phyloP scores from a whole-genome alignment of 2,113 vertebrate species.

The Sphyrna mokarran region DNA sequence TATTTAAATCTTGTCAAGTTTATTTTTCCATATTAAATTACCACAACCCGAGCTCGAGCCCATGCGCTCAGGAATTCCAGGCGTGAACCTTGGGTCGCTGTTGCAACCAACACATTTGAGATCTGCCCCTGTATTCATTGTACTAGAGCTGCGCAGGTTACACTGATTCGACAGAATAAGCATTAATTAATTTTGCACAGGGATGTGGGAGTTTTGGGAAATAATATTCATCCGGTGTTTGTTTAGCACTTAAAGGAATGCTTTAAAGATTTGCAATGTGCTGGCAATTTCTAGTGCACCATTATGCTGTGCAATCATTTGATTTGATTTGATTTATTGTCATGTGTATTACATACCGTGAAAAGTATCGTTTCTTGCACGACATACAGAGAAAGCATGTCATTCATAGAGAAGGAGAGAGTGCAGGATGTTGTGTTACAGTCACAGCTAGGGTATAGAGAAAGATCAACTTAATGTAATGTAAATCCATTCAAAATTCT shows the following conservation, averaged over 20 bases:
- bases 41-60: too few species aligned
- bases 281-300: not conserved
- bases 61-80: not conserved
- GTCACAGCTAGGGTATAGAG: too few species aligned
- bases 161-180: not conserved
- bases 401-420: too few species aligned
- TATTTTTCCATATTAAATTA: constrained; percentile 34
- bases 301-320: too few species aligned
- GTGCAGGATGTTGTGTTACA: too few species aligned
- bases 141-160: not conserved
- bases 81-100: not conserved
- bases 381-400: too few species aligned
- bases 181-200: not conserved
- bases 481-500: too few species aligned
- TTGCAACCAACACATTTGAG: not conserved
- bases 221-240: not conserved
- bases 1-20: constrained; percentile 5
- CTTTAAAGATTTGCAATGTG: not conserved
- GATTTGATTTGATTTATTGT: too few species aligned
- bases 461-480: too few species aligned
- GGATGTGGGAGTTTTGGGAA: not conserved
- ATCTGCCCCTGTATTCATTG: not conserved
- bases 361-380: too few species aligned
- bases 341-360: too few species aligned
- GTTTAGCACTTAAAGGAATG: not conserved